Conservation (phyloP, 2,113 vertebrate species). For the Macrotis lagotis region DNA sequence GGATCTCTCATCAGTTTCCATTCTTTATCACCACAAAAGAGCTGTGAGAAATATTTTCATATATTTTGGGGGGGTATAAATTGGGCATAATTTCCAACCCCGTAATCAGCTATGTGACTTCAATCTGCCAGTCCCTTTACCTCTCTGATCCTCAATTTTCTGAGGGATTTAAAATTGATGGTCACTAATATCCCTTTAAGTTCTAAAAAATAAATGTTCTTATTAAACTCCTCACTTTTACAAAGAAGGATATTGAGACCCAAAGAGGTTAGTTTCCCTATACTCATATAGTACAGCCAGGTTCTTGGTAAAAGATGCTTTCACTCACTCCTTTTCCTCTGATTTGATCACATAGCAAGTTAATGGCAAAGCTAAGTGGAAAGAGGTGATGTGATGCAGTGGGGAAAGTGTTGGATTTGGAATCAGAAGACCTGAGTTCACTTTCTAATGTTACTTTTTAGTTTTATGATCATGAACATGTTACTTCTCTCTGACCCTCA, state of each 20-base stretch:
- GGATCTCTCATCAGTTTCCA: not conserved
- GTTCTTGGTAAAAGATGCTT: not conserved
- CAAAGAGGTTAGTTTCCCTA: not conserved
- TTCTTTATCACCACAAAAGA: not conserved
- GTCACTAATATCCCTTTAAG: too few species aligned
- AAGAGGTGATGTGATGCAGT: not conserved
- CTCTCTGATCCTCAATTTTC: too few species aligned
- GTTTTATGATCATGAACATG: not conserved
- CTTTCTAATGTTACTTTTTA: not conserved
- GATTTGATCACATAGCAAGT: not conserved
- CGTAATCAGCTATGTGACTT: too few species aligned
- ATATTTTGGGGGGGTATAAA: too few species aligned
- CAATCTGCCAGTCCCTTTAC: too few species aligned
- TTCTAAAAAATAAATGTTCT: not conserved
- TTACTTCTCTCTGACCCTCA: too few species aligned
- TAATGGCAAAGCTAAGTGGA: not conserved
- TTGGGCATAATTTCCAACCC: too few species aligned
- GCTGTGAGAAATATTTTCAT: not conserved
- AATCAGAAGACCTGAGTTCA: not conserved
- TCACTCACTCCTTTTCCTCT: not conserved
- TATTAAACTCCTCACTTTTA: not conserved
- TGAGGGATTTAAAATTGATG: too few species aligned
- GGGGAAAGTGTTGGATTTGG: not conserved
- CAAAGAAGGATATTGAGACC: not conserved
- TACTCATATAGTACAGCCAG: not conserved